A percentile compares a stretch with the other conserved stretches of the same genome.
Conservation (phyloP, 2,113 vertebrate genomes). For the Cathartes aura region DNA sequence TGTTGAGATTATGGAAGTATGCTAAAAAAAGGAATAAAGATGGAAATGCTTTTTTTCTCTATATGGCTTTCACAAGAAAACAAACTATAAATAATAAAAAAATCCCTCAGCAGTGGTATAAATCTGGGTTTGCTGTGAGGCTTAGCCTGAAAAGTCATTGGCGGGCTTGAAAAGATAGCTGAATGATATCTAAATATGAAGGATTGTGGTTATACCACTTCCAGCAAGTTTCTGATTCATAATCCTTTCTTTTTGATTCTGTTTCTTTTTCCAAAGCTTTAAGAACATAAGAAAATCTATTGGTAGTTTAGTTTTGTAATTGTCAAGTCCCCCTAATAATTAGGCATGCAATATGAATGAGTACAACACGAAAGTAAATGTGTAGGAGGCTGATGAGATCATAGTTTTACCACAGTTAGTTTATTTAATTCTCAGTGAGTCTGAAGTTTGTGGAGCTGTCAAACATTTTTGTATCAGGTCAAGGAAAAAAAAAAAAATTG, state of each 20-base stretch:
- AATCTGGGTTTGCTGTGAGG: neutral
- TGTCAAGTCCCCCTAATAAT: slow-evolving; percentile 42
- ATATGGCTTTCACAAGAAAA: neutral
- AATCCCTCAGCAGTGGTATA: neutral
- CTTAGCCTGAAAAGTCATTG: neutral
- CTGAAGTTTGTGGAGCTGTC: slow-evolving; percentile 31
- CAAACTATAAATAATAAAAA: slow-evolving; percentile 46
- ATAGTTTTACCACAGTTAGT: neutral
- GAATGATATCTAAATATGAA: slow-evolving; percentile 11
- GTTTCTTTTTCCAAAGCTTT: neutral
- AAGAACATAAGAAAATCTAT: slow-evolving; percentile 2
- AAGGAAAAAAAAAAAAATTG: neutral
- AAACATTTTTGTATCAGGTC: neutral
- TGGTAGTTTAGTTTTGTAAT: slow-evolving; percentile 37
- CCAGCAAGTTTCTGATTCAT: slow-evolving; percentile 15
- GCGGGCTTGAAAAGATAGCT: neutral
- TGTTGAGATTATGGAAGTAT: neutral
- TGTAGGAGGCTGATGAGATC: slow-evolving; percentile 49
- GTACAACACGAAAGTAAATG: slow-evolving; percentile 48
- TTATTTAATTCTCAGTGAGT: neutral
- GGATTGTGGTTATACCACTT: neutral
- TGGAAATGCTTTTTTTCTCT: neutral
- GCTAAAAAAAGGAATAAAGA: neutral
- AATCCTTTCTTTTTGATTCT: slow-evolving; percentile 1
- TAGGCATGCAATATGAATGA: slow-evolving; percentile 53